Evolutionary conservation across 2,888 invertebrate species (phyloP).

Genomic region (Baronia brevicornis): DNA sequence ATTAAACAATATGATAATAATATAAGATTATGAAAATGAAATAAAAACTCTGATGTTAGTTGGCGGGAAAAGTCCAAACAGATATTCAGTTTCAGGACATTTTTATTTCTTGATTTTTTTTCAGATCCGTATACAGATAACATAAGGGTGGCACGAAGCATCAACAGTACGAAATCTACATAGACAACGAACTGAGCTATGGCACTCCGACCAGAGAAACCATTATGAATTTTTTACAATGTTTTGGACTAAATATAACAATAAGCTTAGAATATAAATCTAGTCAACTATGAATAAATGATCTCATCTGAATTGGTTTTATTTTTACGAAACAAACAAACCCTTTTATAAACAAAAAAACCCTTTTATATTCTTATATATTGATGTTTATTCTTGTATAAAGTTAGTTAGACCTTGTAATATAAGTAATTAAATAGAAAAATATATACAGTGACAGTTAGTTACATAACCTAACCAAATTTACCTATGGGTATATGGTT

Average conservation of each 20-base stretch:
- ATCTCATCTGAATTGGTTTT: no score
- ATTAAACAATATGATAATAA: no score
- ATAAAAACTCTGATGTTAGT: not conserved
- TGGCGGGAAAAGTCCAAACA: not conserved
- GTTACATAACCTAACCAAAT: no score
- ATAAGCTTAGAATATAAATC: constrained; percentile 6
- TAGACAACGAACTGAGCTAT: constrained; percentile 14
- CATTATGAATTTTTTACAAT: constrained; percentile 20
- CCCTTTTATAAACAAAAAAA: no score
- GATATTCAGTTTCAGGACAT: not conserved
- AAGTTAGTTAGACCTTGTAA: no score
- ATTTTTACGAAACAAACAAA: no score
- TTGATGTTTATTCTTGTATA: no score
- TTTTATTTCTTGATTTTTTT: constrained; percentile 18
- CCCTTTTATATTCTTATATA: no score
- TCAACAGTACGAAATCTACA: constrained; percentile 39
- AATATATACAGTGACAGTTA: no score
- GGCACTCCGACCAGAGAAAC: not conserved
- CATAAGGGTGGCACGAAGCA: constrained; percentile 43
- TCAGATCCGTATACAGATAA: constrained; percentile 46
- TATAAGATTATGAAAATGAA: no score
- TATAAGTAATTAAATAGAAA: no score
- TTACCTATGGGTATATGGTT: no score
- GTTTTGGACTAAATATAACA: constrained; percentile 40
- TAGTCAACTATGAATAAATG: constrained; percentile 7